Base-by-base conservation (phyloP, 1,140 invertebrate species). In the Akabosia matsudoensis region DNA sequence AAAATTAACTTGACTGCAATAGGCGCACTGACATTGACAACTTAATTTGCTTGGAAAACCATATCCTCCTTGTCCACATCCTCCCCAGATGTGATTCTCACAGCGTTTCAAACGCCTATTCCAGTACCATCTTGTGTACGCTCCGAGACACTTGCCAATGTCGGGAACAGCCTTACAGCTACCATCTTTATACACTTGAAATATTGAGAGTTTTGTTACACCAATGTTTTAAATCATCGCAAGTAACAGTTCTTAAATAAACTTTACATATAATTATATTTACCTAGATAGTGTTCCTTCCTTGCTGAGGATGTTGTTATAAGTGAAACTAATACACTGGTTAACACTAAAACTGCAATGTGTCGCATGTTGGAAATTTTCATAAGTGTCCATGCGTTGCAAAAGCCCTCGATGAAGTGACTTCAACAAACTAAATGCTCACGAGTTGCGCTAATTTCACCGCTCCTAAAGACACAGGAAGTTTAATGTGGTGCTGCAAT, bases 51-150 rank as follows among this genome's bases (percentile, higher is more conserved):
- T 67, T 10, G 61, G 61, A 67, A 67, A 67, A 30, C 61, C 61
- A 14, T 30, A 30, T 2, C 61, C 61, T 2, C 61, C 61, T 13
- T 24, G 30, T 30, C 61, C 61, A 67, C 61, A 67, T 2, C 61
- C 61, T 30, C 61, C n/a, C 61, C 61, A 67, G 13, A 67, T 30
- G n/a, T 67, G 61, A 67, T 67, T 67, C n/a, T 30, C 61, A 30
- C 61, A 67, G 7, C 22, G 24, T 22, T 10, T 13, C 31, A 30
- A 30, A 10, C n/a, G 24, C n/a, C n/a, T n/a, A 31, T 67, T 67
- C 61, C 61, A 67, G 28, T 67, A 67, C 61, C 61, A 67, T 30
- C 31, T 67, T 7, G 28, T 67, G 61, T 16, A 4, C 22, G 61
- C 61, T 7, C 30, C 26, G 26, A 67, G 22, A 31, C 61, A 67